Conservation (phyloP, 1,140 invertebrate species). For the Drosophila mauritiana region DNA sequence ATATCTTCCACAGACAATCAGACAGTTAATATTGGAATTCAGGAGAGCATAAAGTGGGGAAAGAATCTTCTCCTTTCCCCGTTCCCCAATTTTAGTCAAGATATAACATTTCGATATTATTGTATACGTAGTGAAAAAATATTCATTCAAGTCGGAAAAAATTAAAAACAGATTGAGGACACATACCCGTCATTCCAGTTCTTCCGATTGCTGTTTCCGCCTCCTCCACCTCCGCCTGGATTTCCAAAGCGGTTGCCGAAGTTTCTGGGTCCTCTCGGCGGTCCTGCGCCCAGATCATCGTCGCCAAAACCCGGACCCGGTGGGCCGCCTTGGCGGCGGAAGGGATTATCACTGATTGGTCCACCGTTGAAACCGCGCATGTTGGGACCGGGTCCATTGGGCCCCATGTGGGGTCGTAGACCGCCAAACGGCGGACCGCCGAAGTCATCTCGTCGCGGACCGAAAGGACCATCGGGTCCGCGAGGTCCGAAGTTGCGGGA, state of each 20-base stretch:
- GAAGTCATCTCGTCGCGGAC: slow-evolving; percentile 42
- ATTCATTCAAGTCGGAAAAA: slow-evolving; percentile 7
- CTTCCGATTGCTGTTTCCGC: slow-evolving; percentile 47
- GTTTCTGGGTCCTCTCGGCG: slow-evolving; percentile 31
- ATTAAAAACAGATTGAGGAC: slow-evolving; percentile 7
- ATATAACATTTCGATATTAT: neutral
- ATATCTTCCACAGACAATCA: slow-evolving; percentile 5
- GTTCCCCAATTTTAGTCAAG: slow-evolving; percentile 1
- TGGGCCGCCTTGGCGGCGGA: slow-evolving; percentile 50
- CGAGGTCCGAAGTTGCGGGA: slow-evolving; percentile 3
- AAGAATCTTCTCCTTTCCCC: neutral
- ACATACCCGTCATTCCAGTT: slow-evolving; percentile 67
- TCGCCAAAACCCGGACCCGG: slow-evolving; percentile 49
- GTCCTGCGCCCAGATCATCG: slow-evolving; percentile 17
- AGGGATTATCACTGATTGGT: slow-evolving; percentile 58
- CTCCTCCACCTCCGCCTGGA: slow-evolving; percentile 7
- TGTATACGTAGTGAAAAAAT: neutral
- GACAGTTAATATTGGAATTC: slow-evolving; percentile 1
- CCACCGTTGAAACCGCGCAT: slow-evolving; percentile 32
- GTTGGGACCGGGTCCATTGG: slow-evolving; percentile 16
- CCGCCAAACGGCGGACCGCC: slow-evolving; percentile 30
- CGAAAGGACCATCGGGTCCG: slow-evolving; percentile 36
- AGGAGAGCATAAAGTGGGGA: neutral
- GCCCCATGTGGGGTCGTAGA: slow-evolving; percentile 35
- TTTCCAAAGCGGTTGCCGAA: slow-evolving; percentile 34